Evolutionary conservation across 2,113 vertebrate species (phyloP).

Genomic region (Colius striatus): DNA sequence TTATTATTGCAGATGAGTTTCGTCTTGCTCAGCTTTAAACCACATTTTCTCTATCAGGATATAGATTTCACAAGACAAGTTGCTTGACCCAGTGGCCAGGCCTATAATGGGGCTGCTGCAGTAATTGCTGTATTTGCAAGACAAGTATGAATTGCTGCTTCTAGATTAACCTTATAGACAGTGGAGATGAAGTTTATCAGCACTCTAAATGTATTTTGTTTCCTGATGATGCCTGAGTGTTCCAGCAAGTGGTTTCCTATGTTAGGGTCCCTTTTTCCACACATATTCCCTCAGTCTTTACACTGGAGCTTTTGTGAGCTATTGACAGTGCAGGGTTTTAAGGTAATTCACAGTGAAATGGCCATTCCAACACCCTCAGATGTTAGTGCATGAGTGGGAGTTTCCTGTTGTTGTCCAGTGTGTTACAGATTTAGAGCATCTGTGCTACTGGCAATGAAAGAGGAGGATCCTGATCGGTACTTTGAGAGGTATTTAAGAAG

Average conservation of each 20-base stretch:
- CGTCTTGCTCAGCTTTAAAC: background rate
- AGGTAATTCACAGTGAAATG: background rate
- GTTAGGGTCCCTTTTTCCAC: background rate
- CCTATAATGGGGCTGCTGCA: background rate
- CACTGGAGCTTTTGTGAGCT: background rate
- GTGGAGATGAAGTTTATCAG: background rate
- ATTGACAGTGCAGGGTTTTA: background rate
- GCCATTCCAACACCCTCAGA: background rate
- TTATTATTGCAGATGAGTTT: background rate
- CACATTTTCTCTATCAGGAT: background rate
- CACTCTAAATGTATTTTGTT: background rate
- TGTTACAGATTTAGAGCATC: background rate
- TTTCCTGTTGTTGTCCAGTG: background rate
- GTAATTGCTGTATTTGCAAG: slow-evolving; percentile 28
- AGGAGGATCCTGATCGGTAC: background rate
- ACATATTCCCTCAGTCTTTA: background rate
- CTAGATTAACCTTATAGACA: background rate
- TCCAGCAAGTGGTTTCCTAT: background rate
- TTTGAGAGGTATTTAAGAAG: background rate
- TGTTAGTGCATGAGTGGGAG: background rate
- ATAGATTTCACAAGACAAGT: slow-evolving; percentile 32
- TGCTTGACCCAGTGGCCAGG: slow-evolving; percentile 1
- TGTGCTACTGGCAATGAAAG: background rate
- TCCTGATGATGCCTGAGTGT: slow-evolving; percentile 38
- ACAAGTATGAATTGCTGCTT: background rate